Percentiles rank a stretch among this genome's conserved stretches.
These are phyloP conservation scores for Gracilinanus agilis DNA, from an alignment of 2,113 vertebrate genomes.

Conservation along the genomic window DNA sequence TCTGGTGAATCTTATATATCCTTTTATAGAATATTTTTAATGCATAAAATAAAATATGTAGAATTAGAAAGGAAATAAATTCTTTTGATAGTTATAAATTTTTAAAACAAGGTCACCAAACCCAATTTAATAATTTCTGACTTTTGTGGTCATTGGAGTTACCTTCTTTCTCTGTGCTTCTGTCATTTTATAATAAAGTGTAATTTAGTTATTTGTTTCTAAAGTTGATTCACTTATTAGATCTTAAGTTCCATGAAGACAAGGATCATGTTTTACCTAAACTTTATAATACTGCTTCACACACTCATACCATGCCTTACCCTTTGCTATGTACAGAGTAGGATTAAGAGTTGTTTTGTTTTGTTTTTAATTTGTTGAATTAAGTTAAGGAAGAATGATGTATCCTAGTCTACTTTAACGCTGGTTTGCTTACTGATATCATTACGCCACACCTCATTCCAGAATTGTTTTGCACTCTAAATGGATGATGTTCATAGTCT, in stretches of 20 bases:
- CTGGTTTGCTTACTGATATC: not conserved
- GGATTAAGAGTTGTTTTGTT: not conserved
- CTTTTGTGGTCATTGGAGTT: not conserved
- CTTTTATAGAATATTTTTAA: not conserved
- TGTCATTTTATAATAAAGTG: not conserved
- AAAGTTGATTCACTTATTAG: not conserved
- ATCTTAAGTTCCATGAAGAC: not conserved
- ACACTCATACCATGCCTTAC: not conserved
- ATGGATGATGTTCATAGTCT: not conserved
- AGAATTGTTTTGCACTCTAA: not conserved
- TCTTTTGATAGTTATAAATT: not conserved
- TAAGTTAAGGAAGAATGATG: not conserved
- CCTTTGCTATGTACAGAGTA: not conserved
- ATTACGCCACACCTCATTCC: not conserved
- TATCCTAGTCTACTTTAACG: not conserved
- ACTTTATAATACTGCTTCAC: not conserved
- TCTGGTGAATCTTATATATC: not conserved
- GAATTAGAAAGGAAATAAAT: not conserved
- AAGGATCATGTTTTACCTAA: not conserved
- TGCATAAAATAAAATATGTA: not conserved
- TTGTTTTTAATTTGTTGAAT: not conserved
- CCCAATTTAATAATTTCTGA: not conserved
- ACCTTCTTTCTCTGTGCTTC: not conserved
- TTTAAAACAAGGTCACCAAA: not conserved
- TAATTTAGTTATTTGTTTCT: not conserved